phyloP scores from a whole-genome alignment of 2,113 vertebrate genomes.

The Pituophis catenifer region DNA sequence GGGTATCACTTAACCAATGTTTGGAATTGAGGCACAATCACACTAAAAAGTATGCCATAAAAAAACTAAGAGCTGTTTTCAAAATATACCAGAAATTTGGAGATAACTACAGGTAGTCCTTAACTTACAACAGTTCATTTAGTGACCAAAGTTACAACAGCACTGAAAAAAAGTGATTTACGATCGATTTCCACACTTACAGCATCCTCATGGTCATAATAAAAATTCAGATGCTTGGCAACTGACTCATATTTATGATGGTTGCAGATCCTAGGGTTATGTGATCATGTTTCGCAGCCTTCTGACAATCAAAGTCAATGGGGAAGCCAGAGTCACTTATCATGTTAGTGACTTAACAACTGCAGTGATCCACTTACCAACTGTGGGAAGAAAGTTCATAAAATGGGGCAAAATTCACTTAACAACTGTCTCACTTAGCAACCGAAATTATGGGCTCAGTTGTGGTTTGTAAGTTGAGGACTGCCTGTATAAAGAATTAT shows the following conservation, averaged over 20 bases:
- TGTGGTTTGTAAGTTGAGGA: not conserved
- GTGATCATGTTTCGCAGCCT: not conserved
- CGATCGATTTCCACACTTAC: not conserved
- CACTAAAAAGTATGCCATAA: not conserved
- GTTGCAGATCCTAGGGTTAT: not conserved
- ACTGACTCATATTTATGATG: not conserved
- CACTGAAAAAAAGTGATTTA: not conserved
- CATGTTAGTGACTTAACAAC: not conserved
- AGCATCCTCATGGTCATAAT: not conserved
- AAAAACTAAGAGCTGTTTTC: not conserved
- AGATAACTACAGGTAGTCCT: not conserved
- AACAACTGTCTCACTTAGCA: not conserved
- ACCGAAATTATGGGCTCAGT: not conserved
- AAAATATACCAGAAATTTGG: not conserved
- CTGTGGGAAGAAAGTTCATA: not conserved
- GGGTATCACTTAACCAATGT: not conserved
- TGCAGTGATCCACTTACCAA: not conserved
- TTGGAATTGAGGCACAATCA: not conserved
- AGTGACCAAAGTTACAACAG: not conserved
- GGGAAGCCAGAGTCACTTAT: not conserved
- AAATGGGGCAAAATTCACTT: too few relatives aligned
- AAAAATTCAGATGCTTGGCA: not conserved
- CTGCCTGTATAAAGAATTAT: not conserved
- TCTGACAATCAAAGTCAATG: not conserved
- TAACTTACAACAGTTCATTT: not conserved